Percentiles rank a stretch among this genome's conserved stretches.
These are phyloP conservation scores for Lycocerus yunnanus DNA, from an alignment of 2,888 invertebrate species.

Conservation along the genomic window DNA sequence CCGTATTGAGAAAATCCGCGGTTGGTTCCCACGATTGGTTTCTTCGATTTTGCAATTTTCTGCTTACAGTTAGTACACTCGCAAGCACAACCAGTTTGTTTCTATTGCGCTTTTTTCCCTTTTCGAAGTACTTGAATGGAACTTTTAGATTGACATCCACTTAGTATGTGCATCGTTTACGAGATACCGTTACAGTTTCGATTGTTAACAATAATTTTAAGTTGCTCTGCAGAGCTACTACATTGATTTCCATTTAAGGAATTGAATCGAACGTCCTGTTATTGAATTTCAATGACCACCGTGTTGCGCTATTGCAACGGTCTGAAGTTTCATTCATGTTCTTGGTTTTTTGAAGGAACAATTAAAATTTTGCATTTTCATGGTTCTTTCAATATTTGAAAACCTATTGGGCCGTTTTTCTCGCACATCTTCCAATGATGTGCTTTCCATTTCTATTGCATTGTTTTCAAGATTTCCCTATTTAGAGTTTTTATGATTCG, in stretches of 20 bases:
- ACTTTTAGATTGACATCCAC: conserved; percentile 31
- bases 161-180: conserved; percentile 39
- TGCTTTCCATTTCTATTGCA: conserved; percentile 12
- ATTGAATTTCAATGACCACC: conserved; percentile 21
- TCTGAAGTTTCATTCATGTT: conserved; percentile 10
- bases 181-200: conserved; percentile 24
- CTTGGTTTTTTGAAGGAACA: conserved; percentile 3
- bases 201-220: conserved; percentile 23
- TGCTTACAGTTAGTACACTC: conserved; percentile 19
- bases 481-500: conserved; percentile 11
- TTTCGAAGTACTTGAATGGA: conserved; percentile 27
- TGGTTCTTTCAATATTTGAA: not conserved
- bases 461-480: conserved; percentile 16
- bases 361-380: not conserved
- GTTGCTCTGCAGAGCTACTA: conserved; percentile 19
- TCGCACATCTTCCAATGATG: conserved; percentile 34
- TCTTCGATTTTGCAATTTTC: conserved; percentile 15
- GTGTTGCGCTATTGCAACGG: conserved; percentile 1
- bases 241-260: conserved; percentile 27
- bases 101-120: conserved; percentile 22
- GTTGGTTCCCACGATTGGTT: conserved; percentile 24
- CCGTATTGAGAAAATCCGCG: conserved; percentile 32
- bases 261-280: conserved; percentile 20
- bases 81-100: conserved; percentile 25
- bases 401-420: conserved; percentile 2